Evolutionary conservation across 2,113 vertebrate species (phyloP).

Genomic region (Petrocephalus zakoni): DNA sequence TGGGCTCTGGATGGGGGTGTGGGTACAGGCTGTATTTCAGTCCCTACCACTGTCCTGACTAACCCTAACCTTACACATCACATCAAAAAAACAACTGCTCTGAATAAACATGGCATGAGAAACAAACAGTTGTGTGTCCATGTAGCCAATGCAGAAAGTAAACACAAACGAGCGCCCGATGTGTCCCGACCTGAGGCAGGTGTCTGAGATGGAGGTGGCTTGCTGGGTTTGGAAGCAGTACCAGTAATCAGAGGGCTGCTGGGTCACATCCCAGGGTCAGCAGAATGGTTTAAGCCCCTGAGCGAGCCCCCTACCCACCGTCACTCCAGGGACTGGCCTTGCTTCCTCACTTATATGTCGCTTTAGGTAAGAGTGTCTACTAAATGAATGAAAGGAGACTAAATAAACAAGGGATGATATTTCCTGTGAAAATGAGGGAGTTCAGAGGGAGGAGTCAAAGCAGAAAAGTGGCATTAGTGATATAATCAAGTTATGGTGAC

Average conservation of each 20-base stretch:
- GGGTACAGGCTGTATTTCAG: neutral
- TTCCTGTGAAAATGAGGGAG: neutral
- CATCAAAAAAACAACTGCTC: neutral
- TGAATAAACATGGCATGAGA: neutral
- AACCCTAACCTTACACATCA: neutral
- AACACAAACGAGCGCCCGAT: neutral
- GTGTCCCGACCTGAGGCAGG: neutral
- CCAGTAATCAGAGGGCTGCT: neutral
- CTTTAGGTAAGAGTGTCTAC: neutral
- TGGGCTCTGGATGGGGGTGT: neutral
- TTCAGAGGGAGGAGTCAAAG: neutral
- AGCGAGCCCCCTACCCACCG: neutral
- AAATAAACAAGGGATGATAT: neutral
- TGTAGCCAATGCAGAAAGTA: neutral
- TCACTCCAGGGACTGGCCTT: neutral
- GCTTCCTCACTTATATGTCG: neutral
- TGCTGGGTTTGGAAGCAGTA: neutral
- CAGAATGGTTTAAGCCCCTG: neutral
- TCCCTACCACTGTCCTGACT: neutral
- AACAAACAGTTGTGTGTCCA: neutral
- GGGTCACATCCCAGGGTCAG: neutral
- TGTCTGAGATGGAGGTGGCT: neutral
- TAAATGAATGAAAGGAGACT: neutral
- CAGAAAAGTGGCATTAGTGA: neutral
- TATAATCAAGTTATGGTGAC: neutral